A percentile compares a stretch with the other conserved stretches of the same genome.
Evolutionary conservation across 92 coral and sea anemone species (phyloP).

Genomic region (Nematostella vectensis): DNA sequence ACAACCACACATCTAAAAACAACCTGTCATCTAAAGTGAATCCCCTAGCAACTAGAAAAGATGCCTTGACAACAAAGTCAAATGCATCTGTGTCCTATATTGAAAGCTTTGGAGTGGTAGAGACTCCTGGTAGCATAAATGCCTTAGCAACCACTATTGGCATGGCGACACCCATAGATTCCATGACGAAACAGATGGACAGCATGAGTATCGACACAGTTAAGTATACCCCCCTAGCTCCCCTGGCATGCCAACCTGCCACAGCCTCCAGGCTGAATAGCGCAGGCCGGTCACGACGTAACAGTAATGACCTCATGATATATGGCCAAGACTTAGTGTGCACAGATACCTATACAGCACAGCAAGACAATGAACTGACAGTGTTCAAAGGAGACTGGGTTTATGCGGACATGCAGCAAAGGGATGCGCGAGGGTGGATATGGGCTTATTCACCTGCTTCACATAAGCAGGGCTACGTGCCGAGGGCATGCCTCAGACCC

Average conservation of each 20-base stretch:
- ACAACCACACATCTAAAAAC: not conserved
- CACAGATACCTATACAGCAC: slow-evolving; percentile 50
- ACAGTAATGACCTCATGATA: slow-evolving; percentile 64
- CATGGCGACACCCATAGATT: not conserved
- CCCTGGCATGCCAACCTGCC: not conserved
- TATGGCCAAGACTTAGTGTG: slow-evolving; percentile 88
- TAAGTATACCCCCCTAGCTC: not conserved
- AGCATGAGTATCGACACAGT: not conserved
- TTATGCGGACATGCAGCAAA: slow-evolving; percentile 83
- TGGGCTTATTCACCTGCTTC: slow-evolving; percentile 91
- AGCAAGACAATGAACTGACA: slow-evolving; percentile 61
- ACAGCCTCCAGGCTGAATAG: not conserved
- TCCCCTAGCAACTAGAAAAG: not conserved
- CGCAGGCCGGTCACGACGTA: slow-evolving; percentile 23
- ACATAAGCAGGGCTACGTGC: slow-evolving; percentile 83
- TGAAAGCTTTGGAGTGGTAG: too few relatives aligned
- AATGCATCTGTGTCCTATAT: too few relatives aligned
- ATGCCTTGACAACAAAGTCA: not conserved
- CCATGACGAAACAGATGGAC: not conserved
- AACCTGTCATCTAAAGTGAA: not conserved
- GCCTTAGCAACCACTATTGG: not conserved
- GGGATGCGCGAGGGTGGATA: slow-evolving; percentile 70
- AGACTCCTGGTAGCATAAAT: not conserved
- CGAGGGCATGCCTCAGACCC: slow-evolving; percentile 72
- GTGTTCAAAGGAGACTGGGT: slow-evolving; percentile 85